phyloP scores from a whole-genome alignment of 2,113 vertebrate genomes.

The Stercorarius parasiticus region DNA sequence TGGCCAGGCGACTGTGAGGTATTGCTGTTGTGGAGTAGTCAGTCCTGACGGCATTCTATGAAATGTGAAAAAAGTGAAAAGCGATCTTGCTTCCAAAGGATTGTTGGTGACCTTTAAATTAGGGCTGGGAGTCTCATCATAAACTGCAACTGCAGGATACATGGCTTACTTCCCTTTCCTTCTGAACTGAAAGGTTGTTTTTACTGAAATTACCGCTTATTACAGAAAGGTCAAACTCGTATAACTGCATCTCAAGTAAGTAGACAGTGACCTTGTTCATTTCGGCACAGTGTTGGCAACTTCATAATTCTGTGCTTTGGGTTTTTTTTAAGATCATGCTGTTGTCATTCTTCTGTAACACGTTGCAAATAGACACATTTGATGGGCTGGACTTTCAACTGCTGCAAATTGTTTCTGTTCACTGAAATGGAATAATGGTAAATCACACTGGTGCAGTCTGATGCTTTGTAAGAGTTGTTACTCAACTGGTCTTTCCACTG shows the following conservation, averaged over 20 bases:
- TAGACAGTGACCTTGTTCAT: neutral
- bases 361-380: neutral
- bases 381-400: neutral
- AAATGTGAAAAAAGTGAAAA: neutral
- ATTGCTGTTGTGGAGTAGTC: neutral
- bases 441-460: neutral
- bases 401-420: neutral
- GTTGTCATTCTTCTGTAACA: neutral
- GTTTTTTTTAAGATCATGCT: neutral
- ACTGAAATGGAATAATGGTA: neutral
- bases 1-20: neutral
- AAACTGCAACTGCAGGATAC: neutral
- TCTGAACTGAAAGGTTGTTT: slow-evolving; percentile 11
- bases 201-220: slow-evolving; percentile 35
- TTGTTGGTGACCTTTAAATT: slow-evolving; percentile 51
- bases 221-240: slow-evolving; percentile 34
- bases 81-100: slow-evolving; percentile 6
- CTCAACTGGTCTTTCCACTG: neutral
- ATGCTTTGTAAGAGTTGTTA: neutral
- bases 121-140: slow-evolving; percentile 46
- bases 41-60: neutral
- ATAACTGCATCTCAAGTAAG: neutral
- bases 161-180: slow-evolving; percentile 1
- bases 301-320: neutral
- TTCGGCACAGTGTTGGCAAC: neutral